A percentile compares a stretch with the other conserved stretches of the same genome.
These are phyloP conservation scores for Pampus argenteus DNA, from an alignment of 2,797 vertebrate species.

Conservation along the genomic window DNA sequence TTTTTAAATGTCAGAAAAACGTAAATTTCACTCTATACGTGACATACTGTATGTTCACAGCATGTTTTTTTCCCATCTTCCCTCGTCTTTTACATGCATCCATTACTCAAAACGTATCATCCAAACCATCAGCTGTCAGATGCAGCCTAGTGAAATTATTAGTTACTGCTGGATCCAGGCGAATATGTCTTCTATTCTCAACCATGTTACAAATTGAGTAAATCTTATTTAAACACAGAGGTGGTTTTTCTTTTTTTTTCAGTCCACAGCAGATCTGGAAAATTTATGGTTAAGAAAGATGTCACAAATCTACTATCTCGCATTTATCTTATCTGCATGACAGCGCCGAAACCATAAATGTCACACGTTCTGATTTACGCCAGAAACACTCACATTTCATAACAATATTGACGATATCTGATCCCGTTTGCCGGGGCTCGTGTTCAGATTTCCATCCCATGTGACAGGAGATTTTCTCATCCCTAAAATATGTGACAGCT, in stretches of 20 bases:
- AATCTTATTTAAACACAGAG: not conserved
- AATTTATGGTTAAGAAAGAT: constrained; percentile 19
- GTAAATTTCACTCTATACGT: not conserved
- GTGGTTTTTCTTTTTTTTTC: constrained; percentile 3
- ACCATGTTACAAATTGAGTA: not conserved
- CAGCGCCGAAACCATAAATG: constrained; percentile 11
- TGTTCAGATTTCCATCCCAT: constrained; percentile 24
- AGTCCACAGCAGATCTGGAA: not conserved
- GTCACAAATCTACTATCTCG: not conserved
- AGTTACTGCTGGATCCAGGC: not conserved
- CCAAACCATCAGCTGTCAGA: not conserved
- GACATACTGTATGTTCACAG: not conserved
- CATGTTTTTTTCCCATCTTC: not conserved
- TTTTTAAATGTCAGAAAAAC: not conserved
- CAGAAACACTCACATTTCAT: not conserved
- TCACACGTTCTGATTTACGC: constrained; percentile 33
- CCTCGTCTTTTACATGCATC: not conserved
- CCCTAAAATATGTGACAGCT: constrained; percentile 66
- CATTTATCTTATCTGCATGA: not conserved
- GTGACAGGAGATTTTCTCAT: constrained; percentile 51
- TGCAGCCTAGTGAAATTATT: not conserved
- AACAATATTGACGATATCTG: constrained; percentile 16
- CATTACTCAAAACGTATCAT: not conserved
- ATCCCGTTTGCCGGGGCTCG: constrained; percentile 31
- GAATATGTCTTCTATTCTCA: not conserved